Evolutionary conservation across 2,888 invertebrate species (phyloP), one percentile per base, ranked within the genome.

Genomic region (Formica aserva): DNA sequence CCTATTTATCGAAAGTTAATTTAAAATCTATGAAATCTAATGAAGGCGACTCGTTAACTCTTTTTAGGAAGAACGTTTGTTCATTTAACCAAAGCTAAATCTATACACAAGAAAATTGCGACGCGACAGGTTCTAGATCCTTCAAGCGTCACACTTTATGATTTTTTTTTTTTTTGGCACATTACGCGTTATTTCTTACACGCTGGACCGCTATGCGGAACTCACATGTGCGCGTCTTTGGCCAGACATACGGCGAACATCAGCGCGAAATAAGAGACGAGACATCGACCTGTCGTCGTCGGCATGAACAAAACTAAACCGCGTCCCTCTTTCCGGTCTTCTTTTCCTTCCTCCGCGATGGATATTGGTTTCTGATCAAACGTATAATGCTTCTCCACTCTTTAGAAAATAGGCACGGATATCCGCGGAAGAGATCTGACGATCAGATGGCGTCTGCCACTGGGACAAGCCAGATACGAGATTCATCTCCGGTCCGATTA

Each of bases 401-500:
- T 9, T 13, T 22, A 15, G 1, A 45, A 13, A 69, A 60, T 26
- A 35, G 0, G 1, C 18, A 32, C 22, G 18, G 4, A 69, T n/a
- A n/a, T 80, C 8, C 8, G 6, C 3, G 5, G 22, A 69, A 78
- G 35, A 45, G 13, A 45, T 13, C 35, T 62, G 26, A n/a, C 60
- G 22, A 35, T 22, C 15, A 38, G 63, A 63, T 52, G 32, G 32
- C 55, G 8, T 65, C 35, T 76, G 48, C 32, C 52, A 74, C 57
- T 52, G n/a, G 45, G 69, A 41, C 35, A 69, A 65, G 45, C 63
- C 41, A 55, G 32, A 52, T 22, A 63, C 62, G 41, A 82, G 55
- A 74, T 83, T 85, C 57, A 81, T 71, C 35, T 72, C 52, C 71
- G 65, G 83, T 85, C 86, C 88, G 93, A 92, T 92, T 93, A 93